Evolutionary conservation across 2,888 invertebrate species (phyloP).

Genomic region (Disparrhopalites patrizii): DNA sequence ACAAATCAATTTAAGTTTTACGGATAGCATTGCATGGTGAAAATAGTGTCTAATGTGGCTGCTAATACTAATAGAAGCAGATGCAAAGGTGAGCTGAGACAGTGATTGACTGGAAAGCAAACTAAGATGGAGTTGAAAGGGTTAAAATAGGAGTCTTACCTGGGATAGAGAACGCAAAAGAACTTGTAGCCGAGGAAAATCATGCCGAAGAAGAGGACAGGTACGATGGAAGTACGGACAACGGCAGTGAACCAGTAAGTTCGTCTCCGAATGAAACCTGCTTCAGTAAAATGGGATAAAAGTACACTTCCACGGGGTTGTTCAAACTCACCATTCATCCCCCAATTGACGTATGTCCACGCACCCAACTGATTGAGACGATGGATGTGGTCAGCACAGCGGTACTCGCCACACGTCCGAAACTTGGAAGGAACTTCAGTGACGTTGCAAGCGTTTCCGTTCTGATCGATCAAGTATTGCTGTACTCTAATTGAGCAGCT

Average conservation of each 20-base stretch:
- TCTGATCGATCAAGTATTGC: conserved; percentile 22
- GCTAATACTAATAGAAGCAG: neutral
- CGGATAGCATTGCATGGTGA: too few species aligned
- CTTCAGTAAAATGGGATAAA: conserved; percentile 12
- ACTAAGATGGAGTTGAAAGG: neutral
- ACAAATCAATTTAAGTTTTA: too few species aligned
- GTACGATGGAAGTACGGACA: conserved; percentile 20
- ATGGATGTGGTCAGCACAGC: conserved; percentile 24
- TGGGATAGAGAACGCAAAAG: conserved; percentile 26
- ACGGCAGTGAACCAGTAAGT: conserved; percentile 24
- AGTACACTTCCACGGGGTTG: neutral
- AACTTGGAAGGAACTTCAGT: conserved; percentile 9
- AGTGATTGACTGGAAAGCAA: neutral
- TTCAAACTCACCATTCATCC: conserved; percentile 23
- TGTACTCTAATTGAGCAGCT: conserved; percentile 25
- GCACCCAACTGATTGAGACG: conserved; percentile 14
- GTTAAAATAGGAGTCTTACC: neutral
- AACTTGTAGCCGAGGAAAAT: conserved; percentile 27
- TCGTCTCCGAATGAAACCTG: conserved; percentile 9
- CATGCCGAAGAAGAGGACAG: conserved; percentile 27
- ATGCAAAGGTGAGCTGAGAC: neutral
- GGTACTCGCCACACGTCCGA: conserved; percentile 20
- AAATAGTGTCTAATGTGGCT: too few species aligned
- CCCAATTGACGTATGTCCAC: conserved; percentile 30
- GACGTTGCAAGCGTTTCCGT: conserved; percentile 9